Conservation (phyloP, 2,113 vertebrate species). For the Sylvietta virens region DNA sequence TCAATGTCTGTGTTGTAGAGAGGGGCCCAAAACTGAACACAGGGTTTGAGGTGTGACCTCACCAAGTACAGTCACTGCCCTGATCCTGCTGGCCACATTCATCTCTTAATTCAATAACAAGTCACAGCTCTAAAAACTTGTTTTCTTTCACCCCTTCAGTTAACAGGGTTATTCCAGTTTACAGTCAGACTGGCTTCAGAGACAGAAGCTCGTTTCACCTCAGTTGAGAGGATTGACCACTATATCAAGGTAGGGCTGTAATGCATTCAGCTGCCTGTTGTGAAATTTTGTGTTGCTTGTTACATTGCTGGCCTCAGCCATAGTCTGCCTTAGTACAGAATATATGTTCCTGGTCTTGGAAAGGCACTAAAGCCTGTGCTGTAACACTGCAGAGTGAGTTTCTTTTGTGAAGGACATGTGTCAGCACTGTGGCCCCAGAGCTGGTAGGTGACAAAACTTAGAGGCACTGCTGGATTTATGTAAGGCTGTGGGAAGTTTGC, state of each 20-base stretch:
- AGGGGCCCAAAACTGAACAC: not conserved
- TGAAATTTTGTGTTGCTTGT: not conserved
- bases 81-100: not conserved
- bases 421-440: not conserved
- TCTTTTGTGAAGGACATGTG: not conserved
- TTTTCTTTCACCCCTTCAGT: slow-evolving; percentile 60
- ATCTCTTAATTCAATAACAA: not conserved
- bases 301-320: not conserved
- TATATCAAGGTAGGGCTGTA: slow-evolving; percentile 84
- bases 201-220: slow-evolving; percentile 93
- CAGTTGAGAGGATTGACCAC: slow-evolving; percentile 89
- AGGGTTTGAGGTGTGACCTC: not conserved
- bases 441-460: not conserved
- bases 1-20: not conserved
- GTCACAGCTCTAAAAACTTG: not conserved
- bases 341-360: not conserved
- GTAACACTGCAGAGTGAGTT: not conserved
- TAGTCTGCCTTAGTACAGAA: not conserved
- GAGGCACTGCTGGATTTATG: not conserved
- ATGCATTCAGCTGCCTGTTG: not conserved
- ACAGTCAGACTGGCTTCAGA: slow-evolving; percentile 90
- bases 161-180: slow-evolving; percentile 94
- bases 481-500: not conserved
- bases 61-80: not conserved
- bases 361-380: not conserved